A percentile compares a stretch with the other conserved stretches of the same genome.
These are phyloP conservation scores for Limnephilus rhombicus DNA, from an alignment of 2,888 invertebrate species.

Conservation along the genomic window DNA sequence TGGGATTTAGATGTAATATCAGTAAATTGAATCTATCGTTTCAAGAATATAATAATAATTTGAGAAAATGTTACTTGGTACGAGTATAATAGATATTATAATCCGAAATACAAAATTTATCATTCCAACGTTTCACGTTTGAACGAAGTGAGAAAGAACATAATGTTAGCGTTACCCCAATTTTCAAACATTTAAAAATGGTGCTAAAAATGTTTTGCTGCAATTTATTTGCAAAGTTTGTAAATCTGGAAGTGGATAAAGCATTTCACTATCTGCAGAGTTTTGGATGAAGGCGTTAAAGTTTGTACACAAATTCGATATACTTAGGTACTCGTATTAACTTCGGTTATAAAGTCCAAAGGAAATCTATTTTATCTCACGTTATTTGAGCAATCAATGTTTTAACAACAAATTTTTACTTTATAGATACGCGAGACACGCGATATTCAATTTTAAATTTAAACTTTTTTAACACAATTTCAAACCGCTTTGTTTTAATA, in stretches of 20 bases:
- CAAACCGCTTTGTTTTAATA: too few species aligned
- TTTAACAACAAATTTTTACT: not conserved
- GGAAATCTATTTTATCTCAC: conserved; percentile 13
- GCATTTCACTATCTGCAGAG: conserved; percentile 16
- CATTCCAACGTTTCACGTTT: not conserved
- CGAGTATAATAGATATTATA: not conserved
- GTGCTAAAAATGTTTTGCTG: not conserved
- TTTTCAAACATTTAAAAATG: not conserved
- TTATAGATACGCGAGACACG: not conserved
- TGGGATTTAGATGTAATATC: not conserved
- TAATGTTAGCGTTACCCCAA: not conserved
- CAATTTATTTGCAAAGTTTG: not conserved
- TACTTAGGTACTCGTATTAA: not conserved
- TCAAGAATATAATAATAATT: not conserved
- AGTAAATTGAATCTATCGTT: not conserved
- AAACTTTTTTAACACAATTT: too few species aligned
- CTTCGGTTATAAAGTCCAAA: not conserved
- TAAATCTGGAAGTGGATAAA: not conserved
- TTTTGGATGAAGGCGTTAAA: conserved; percentile 13
- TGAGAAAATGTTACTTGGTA: not conserved
- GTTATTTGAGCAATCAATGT: not conserved
- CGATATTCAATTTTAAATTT: too few species aligned
- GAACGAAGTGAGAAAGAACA: not conserved
- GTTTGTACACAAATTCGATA: conserved; percentile 17
- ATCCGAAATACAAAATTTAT: not conserved